phyloP scores from a whole-genome alignment of 2,113 vertebrate genomes.

The Microcebus lehilahytsara region DNA sequence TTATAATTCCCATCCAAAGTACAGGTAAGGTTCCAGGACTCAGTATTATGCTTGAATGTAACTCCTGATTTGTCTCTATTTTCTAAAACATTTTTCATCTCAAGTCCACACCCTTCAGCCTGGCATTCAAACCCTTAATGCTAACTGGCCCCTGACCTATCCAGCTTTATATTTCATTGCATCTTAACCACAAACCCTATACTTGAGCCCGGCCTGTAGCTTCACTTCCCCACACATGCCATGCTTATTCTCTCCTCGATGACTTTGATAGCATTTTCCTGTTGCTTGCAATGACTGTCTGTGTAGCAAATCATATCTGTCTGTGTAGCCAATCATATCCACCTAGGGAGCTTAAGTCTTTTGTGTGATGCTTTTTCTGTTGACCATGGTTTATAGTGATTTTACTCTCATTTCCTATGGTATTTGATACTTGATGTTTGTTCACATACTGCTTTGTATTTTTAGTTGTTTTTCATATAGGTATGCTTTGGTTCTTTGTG shows the following conservation, averaged over 20 bases:
- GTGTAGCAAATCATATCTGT: neutral
- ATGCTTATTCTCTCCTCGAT: neutral
- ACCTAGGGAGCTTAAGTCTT: neutral
- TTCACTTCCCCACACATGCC: neutral
- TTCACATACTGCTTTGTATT: neutral
- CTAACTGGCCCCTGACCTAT: neutral
- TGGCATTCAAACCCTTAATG: neutral
- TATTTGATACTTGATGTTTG: slow-evolving; percentile 30
- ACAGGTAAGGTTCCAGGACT: slow-evolving; percentile 77
- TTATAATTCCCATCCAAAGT: slow-evolving; percentile 84
- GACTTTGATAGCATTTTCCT: neutral
- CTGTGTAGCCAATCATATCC: neutral
- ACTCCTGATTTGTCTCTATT: neutral
- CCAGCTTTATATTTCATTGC: neutral
- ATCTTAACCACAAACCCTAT: neutral
- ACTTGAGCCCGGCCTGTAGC: neutral
- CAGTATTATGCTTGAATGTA: neutral
- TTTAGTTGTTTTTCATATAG: slow-evolving; percentile 3
- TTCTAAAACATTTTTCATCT: slow-evolving; percentile 16
- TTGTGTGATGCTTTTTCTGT: slow-evolving; percentile 5
- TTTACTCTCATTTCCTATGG: neutral
- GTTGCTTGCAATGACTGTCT: neutral
- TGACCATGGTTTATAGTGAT: slow-evolving; percentile 10
- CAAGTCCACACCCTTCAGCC: neutral
- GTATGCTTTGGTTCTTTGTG: neutral